phyloP scores from a whole-genome alignment of 2,113 vertebrate species.

The Chitala chitala region DNA sequence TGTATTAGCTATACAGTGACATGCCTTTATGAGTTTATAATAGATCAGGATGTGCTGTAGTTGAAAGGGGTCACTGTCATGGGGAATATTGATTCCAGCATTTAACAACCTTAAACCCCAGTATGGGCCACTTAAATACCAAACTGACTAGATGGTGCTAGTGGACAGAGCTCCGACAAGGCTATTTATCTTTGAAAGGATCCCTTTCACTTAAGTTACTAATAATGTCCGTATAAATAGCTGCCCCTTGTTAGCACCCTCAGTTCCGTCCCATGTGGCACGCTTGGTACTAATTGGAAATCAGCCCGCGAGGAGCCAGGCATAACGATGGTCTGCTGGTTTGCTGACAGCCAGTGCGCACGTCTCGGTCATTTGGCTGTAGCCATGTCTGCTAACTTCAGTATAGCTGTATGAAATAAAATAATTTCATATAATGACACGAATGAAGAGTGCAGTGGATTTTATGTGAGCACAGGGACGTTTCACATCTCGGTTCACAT shows the following conservation, averaged over 20 bases:
- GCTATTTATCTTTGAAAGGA: constrained; percentile 48
- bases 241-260: constrained; percentile 25
- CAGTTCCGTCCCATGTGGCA: not conserved
- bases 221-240: constrained; percentile 37
- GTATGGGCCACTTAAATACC: constrained; percentile 23
- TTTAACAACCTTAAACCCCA: constrained; percentile 31
- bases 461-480: no score
- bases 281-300: not conserved
- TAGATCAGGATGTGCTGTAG: not conserved
- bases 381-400: no score
- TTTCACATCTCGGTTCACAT: no score
- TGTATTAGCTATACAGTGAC: constrained; percentile 55
- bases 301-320: no score
- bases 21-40: constrained; percentile 44
- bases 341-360: no score
- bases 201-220: constrained; percentile 39
- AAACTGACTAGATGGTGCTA: constrained; percentile 43
- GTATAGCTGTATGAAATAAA: no score
- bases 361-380: no score
- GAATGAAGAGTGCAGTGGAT: no score
- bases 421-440: no score
- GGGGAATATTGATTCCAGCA: constrained; percentile 49
- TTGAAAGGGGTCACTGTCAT: constrained; percentile 38
- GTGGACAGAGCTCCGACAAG: constrained; percentile 27
- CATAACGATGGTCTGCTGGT: no score